Evolutionary conservation across 1,140 invertebrate species (phyloP), one percentile per base, ranked within the genome.

Genomic region (Aphelenchoides fujianensis): DNA sequence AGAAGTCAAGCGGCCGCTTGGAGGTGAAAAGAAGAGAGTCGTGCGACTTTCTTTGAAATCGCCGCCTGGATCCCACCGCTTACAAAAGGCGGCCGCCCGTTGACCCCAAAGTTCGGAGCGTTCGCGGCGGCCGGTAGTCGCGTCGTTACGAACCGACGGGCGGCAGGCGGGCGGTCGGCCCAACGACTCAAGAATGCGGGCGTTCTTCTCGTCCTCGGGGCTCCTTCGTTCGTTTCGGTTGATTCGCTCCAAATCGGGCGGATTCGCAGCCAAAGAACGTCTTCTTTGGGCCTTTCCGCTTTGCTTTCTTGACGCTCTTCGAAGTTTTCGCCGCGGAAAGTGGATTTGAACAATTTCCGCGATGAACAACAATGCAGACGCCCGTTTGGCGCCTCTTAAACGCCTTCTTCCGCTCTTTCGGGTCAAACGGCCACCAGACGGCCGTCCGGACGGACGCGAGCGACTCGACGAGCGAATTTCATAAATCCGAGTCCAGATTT

Each of bases 21-120:
- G 59, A n/a, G 27, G 59, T 61, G 27, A 61, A 61, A 28, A 35
- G 12, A 66, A 66, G 32, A 66, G 63, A 66, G 31, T 30, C 63
- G 63, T 59, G 55, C 19, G 55, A 59, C 55, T 59, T 59, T 59
- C 55, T 48, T 48, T 48, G 12, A 48, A 48, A 48, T 16, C 23
- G 12, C 23, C 23, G 41, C 41, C 41, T 48, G 41, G 41, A 48
- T 48, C 41, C 41, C 41, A 48, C 41, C 12, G 23, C 41, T 48
- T 48, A 48, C 41, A 48, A 48, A 16, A 48, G 41, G 23, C 12
- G 41, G 41, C n/a, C n/a, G n/a, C n/a, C n/a, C n/a, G n/a, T n/a
- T n/a, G n/a, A n/a, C n/a, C n/a, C n/a, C n/a, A n/a, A n/a, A n/a
- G n/a, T n/a, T n/a, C n/a, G n/a, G n/a, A n/a, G n/a, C n/a, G n/a